Evolutionary conservation across 2,113 vertebrate species (phyloP), one percentile per base, ranked within the genome.

Genomic region (Sinocyclocheilus rhinocerous): DNA sequence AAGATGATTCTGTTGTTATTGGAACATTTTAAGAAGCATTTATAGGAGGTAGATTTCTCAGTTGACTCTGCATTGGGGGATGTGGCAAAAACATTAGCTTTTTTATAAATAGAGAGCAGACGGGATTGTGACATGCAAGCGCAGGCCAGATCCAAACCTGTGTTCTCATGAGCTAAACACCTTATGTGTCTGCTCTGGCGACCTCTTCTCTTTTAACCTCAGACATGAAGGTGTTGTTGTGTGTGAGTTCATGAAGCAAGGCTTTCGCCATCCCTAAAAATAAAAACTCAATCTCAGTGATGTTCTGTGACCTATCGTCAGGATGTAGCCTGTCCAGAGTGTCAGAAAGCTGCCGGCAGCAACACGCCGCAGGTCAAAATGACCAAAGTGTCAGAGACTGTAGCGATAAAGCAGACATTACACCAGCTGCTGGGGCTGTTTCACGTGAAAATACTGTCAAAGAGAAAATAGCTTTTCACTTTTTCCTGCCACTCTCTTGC

Each of bases 391-490:
- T 45, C 79, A 65, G 61, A 45, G 61, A 15, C 61, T 79, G 52
- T 33, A 61, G 11, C 6, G 29, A n/a, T 79, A 79, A 79, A 61
- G 55, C 52, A 67, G 79, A 59, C 79, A 67, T 67, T 26, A 48
- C 61, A 81, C 39, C 22, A 67, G 61, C 39, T 65, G 61, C 57
- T 26, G 7, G 79, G 61, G 59, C 33, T 67, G 79, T 65, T 81
- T 65, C 61, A 67, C 13, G 8, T 65, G 59, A 81, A 81, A 81
- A 29, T 48, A 67, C 61, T 81, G 39, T 67, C 59, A 81, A 67
- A 63, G 29, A 70, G 20, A 70, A 67, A 78, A 75, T 48, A 39
- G 20, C 10, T 63, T 84, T 45, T 18, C 29, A 24, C 29, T 79
- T 79, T 26, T 10, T 8, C 16, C 39, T 48, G 26, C 6, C 52